phyloP scores from a whole-genome alignment of 2,888 invertebrate genomes.

The Aporophyla lueneburgensis region DNA sequence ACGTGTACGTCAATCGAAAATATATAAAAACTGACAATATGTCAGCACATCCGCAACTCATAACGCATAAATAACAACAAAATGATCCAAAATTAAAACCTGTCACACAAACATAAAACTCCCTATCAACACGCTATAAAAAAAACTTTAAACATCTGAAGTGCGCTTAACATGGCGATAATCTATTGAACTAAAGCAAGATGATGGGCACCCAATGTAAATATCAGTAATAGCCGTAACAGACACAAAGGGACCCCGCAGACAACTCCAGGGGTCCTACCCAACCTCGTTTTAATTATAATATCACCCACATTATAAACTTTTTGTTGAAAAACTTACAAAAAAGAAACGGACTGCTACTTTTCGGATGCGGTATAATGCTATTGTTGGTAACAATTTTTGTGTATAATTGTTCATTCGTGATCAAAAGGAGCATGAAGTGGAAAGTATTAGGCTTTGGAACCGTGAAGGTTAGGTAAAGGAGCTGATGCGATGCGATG shows the following conservation, averaged over 20 bases:
- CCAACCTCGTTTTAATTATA: constrained; percentile 88
- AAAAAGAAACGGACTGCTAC: constrained; percentile 76
- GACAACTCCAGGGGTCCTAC: constrained; percentile 84
- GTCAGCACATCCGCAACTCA: constrained; percentile 46
- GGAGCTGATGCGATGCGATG: constrained; percentile 47
- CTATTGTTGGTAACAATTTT: constrained; percentile 69
- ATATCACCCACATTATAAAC: constrained; percentile 89
- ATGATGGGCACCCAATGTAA: constrained; percentile 87
- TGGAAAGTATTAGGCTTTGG: constrained; percentile 63
- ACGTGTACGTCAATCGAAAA: neutral
- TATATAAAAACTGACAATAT: constrained; percentile 17
- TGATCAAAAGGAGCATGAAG: constrained; percentile 65
- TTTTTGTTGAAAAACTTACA: constrained; percentile 77
- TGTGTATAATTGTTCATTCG: constrained; percentile 68
- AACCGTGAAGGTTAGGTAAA: constrained; percentile 57
- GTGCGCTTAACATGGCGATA: constrained; percentile 65
- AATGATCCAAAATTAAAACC: constrained; percentile 52
- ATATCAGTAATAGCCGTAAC: constrained; percentile 87
- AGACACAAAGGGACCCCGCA: constrained; percentile 86
- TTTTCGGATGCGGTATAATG: constrained; percentile 75
- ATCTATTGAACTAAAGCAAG: constrained; percentile 80
- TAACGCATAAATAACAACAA: constrained; percentile 43
- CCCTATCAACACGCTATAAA: constrained; percentile 68
- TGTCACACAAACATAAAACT: constrained; percentile 60
- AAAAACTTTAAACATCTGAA: constrained; percentile 58